These are phyloP conservation scores for Holothuria scabra DNA, from an alignment of 53 echinoderm and acorn worm genomes.

Conservation along the genomic window DNA sequence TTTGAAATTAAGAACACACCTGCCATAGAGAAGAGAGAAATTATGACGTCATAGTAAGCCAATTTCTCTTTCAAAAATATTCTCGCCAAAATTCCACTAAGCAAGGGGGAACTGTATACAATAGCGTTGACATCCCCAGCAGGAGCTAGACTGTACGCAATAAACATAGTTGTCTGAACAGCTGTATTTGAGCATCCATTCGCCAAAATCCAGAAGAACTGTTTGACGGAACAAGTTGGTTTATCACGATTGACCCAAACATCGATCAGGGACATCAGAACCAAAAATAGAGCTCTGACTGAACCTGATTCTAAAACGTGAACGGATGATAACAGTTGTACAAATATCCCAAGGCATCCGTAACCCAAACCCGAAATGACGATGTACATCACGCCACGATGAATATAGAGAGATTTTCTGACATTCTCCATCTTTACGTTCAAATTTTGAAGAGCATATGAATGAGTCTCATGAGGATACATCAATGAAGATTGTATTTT, in stretches of 20 bases:
- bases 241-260: neutral
- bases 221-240: neutral
- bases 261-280: neutral
- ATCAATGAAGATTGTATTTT: too few relatives aligned
- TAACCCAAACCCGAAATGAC: neutral
- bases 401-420: neutral
- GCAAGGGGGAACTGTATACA: neutral
- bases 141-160: neutral
- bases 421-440: too few relatives aligned
- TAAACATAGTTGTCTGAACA: neutral
- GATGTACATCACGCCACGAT: neutral
- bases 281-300: neutral
- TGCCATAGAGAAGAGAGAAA: neutral
- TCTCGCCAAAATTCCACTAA: neutral
- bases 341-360: neutral
- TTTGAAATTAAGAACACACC: slow-evolving; percentile 6
- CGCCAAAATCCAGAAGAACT: neutral
- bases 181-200: neutral
- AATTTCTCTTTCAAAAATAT: slow-evolving; percentile 13
- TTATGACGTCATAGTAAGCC: neutral
- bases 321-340: neutral
- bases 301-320: neutral
- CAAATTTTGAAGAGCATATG: too few relatives aligned
- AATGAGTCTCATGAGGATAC: too few relatives aligned
- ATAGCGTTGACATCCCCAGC: slow-evolving; percentile 17